Conservation (phyloP, 2,113 vertebrate species). For the Morphnarchus princeps region DNA sequence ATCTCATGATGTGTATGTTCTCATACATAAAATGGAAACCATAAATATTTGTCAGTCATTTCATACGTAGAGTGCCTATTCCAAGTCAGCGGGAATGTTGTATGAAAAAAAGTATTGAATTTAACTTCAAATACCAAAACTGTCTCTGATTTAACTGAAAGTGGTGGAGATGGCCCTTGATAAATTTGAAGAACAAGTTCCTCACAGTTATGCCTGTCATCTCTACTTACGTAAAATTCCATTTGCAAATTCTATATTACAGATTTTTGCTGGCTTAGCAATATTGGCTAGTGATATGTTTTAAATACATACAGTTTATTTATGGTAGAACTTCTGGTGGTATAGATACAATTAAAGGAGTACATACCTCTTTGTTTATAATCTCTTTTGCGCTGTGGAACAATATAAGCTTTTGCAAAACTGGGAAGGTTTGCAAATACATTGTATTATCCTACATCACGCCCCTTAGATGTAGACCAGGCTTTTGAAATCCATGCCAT, state of each 20-base stretch:
- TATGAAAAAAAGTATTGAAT: not conserved
- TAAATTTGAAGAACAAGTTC: not conserved
- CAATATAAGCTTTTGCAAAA: not conserved
- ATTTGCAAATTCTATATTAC: not conserved
- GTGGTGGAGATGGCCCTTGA: not conserved
- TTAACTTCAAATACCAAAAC: not conserved
- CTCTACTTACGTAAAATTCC: not conserved
- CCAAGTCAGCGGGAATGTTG: not conserved
- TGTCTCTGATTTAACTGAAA: not conserved
- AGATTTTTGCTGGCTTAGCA: not conserved
- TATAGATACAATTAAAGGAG: not conserved
- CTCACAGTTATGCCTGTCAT: not conserved
- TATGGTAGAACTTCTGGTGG: not conserved
- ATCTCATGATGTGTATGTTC: not conserved
- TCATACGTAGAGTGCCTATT: not conserved
- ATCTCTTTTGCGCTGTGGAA: not conserved
- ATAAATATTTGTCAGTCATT: not conserved
- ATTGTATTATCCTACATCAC: not conserved
- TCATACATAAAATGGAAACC: not conserved
- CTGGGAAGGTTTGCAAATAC: not conserved
- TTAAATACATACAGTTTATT: not conserved
- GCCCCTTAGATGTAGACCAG: not conserved
- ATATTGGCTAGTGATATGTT: not conserved
- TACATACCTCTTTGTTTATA: not conserved
- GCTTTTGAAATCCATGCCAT: not conserved